Base-by-base conservation (phyloP, 1,140 invertebrate species). In the Prorops nasuta region DNA sequence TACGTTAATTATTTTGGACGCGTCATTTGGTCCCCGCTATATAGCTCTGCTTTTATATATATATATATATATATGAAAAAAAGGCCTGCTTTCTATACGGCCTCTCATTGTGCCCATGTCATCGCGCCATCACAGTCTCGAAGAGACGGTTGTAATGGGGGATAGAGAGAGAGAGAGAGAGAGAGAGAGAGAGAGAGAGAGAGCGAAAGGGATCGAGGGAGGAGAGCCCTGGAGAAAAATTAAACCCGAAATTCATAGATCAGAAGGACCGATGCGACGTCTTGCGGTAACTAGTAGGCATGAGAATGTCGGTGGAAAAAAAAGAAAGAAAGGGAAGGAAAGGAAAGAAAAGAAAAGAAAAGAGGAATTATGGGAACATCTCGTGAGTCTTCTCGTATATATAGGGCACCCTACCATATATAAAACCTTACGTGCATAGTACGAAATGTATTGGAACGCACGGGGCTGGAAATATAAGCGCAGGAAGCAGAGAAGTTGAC, bases 81-180 rank as follows among this genome's bases (percentile, higher is more conserved):
- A 53, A 34, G 44, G 61, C 60, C 54, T 62, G 59, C 66, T 63
- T 69, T 72, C 57, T 66, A 46, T 66, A 66, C 55, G 60, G 54
- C 49, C 40, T 65, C 49, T 42, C 49, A 74, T 76, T 76, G 72
- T 76, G 55, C 39, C 43, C 41, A 49, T 62, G 71, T 75, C 74
- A 76, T 71, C 69, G 65, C 48, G 45, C 58, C 63, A 60, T 74
- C 69, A 57, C 1, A 44, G 34, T 12, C 21, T 37, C 28, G 51
- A 43, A 54, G 38, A 64, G 63, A 60, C 52, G 15, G 19, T 31
- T 15, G 31, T 12, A 28, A 39, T 39, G 48, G 36, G 47, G 51
- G 51, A 54, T 56, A 19, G 42, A 51, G 38, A 39, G 19, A 53
- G 51, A 60, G 36, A 42, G 42, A 20, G 2, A 34, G 22, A 28